Evolutionary conservation across 2,888 invertebrate species (phyloP), one percentile per base, ranked within the genome.

Genomic region (Tetropium fuscum): DNA sequence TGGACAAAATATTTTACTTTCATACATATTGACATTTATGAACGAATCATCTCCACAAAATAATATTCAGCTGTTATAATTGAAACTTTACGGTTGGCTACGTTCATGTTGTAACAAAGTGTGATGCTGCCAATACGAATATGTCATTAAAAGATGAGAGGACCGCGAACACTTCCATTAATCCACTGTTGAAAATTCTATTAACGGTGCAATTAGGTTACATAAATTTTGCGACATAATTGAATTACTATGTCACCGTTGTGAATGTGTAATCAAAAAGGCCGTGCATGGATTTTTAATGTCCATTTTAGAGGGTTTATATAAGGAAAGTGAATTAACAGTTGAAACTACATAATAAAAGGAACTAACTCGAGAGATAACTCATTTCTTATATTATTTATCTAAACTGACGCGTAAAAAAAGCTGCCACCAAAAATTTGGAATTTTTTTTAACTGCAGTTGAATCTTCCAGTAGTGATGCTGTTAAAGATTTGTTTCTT

Each of bases 141-240:
- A 53, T 62, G 67, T 68, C 62, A 60, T 69, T 64, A 66, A 66
- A 69, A 70, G 66, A 64, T 71, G 68, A 70, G 66, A 66, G 62
- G 65, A 71, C 70, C 69, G 54, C 69, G 53, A 64, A 63, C 66
- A 64, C 69, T 65, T 66, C 70, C 68, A 68, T 69, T 68, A 68
- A 68, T 67, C 59, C 68, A 45, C 47, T 59, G 69, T 66, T 71
- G 71, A 69, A 71, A 69, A 68, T 71, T 71, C 60, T 62, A 69
- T 71, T 71, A 71, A 47, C 68, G 59, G 47, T 55, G 59, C 68
- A 71, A 71, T 71, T 71, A 71, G 64, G 64, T 67, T 68, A 68
- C 66, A 64, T 69, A 65, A 64, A 68, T 70, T 69, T 63, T 64
- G 53, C 63, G 60, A 60, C 68, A 53, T 69, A 71, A 71, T 69